Evolutionary conservation across 2,797 vertebrate genomes (phyloP).

Genomic region (Tinamus major): DNA sequence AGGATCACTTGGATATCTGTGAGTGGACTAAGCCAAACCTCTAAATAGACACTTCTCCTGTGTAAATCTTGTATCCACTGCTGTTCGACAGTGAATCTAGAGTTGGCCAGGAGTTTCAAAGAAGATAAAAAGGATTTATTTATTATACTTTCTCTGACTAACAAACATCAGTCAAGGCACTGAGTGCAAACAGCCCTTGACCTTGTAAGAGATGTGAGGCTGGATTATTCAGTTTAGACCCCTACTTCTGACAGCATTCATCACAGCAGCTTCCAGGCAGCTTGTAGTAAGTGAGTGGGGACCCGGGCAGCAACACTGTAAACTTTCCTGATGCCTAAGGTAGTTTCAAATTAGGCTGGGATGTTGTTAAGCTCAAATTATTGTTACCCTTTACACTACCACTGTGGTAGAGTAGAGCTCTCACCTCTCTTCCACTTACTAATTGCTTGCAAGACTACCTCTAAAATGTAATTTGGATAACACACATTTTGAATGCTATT

Average conservation of each 20-base stretch:
- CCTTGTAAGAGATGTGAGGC: neutral
- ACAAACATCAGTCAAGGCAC: neutral
- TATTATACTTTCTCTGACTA: neutral
- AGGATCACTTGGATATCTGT: neutral
- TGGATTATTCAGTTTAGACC: neutral
- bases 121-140: neutral
- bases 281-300: neutral
- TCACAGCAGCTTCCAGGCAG: neutral
- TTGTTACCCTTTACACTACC: neutral
- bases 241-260: neutral
- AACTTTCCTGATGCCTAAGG: neutral
- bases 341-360: neutral
- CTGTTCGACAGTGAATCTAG: neutral
- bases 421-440: neutral
- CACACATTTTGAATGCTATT: neutral
- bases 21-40: neutral
- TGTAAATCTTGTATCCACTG: neutral
- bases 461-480: neutral
- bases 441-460: neutral
- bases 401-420: neutral
- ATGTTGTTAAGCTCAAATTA: neutral
- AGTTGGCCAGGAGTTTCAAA: neutral
- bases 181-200: neutral
- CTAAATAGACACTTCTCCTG: neutral
- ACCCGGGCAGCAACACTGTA: neutral